These are phyloP conservation scores for Ypsolopha scabrella DNA, from an alignment of 2,888 invertebrate species.

Conservation along the genomic window DNA sequence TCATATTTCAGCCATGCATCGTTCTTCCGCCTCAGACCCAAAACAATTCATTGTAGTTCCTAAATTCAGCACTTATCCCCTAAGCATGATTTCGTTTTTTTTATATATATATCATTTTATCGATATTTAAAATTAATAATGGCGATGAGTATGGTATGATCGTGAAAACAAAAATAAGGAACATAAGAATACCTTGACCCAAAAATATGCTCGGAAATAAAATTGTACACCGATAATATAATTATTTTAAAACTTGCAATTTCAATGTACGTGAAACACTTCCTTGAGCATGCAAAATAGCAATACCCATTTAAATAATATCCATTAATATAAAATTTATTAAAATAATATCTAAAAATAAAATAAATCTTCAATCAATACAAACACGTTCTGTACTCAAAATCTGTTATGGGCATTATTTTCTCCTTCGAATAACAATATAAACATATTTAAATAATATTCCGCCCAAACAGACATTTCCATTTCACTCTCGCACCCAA, in stretches of 20 bases:
- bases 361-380: background rate
- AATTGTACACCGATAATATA: constrained; percentile 22
- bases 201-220: constrained; percentile 26
- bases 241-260: constrained; percentile 8
- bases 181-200: constrained; percentile 45
- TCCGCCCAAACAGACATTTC: background rate
- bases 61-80: no score
- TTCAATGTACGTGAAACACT: background rate
- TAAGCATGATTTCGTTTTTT: no score
- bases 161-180: constrained; percentile 18
- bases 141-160: constrained; percentile 16
- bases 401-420: background rate
- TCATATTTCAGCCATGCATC: background rate
- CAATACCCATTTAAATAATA: background rate
- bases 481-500: background rate
- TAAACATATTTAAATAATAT: background rate
- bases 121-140: background rate
- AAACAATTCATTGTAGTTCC: background rate
- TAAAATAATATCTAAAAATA: background rate
- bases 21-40: background rate
- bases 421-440: no score
- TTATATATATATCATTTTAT: no score
- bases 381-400: background rate
- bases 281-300: background rate
- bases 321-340: background rate